phyloP scores from a whole-genome alignment of 2,888 invertebrate genomes.

The Lagria hirta region DNA sequence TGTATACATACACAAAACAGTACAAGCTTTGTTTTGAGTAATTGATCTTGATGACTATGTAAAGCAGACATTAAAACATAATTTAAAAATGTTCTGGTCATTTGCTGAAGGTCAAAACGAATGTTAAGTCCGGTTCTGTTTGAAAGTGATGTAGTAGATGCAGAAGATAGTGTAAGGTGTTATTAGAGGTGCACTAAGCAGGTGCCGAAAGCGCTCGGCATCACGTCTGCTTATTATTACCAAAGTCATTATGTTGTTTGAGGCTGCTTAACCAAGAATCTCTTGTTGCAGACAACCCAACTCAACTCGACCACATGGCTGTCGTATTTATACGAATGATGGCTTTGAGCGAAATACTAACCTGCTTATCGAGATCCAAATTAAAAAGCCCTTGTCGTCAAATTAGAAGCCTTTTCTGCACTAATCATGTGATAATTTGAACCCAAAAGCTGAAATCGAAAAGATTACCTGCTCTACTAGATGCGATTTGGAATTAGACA shows the following conservation, averaged over 20 bases:
- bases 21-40: too few species aligned
- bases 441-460: too few species aligned
- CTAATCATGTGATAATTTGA: conserved; percentile 23
- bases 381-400: conserved; percentile 14
- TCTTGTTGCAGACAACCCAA: conserved; percentile 28
- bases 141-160: conserved; percentile 27
- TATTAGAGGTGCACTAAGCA: conserved; percentile 54
- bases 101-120: conserved; percentile 1
- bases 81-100: not conserved
- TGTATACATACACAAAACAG: too few species aligned
- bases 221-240: conserved; percentile 51
- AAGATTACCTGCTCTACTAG: too few species aligned
- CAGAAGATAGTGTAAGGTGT: conserved; percentile 47
- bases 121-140: conserved; percentile 18
- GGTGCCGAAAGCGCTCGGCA: conserved; percentile 53
- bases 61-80: too few species aligned
- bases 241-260: conserved; percentile 53
- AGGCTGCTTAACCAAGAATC: conserved; percentile 44
- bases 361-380: conserved; percentile 16
- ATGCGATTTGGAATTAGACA: too few species aligned
- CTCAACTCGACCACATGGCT: conserved; percentile 18
- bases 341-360: conserved; percentile 20
- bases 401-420: conserved; percentile 15
- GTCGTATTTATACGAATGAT: conserved; percentile 22
- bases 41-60: too few species aligned